These are phyloP conservation scores for Lepetodrilus schrolli DNA, from an alignment of 2,888 invertebrate species.

Conservation along the genomic window DNA sequence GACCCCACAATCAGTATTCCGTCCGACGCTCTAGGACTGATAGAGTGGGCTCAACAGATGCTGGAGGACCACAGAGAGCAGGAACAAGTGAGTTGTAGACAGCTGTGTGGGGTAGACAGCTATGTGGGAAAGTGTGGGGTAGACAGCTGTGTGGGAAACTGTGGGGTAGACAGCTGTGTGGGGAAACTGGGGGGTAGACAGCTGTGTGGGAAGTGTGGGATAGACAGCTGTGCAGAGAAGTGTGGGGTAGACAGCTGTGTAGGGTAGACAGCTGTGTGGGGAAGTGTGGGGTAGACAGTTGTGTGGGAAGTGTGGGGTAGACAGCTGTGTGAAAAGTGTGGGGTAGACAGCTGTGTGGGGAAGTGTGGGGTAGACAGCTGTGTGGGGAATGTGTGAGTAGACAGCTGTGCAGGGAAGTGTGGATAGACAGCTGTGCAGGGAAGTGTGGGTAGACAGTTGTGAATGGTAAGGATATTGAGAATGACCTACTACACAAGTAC, in stretches of 20 bases:
- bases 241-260: background rate
- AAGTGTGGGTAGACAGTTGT: background rate
- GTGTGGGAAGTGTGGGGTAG: background rate
- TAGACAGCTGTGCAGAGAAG: background rate
- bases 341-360: background rate
- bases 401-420: background rate
- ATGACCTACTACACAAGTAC: too few relatives aligned
- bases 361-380: background rate
- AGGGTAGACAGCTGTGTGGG: background rate
- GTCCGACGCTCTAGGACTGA: constrained; percentile 64
- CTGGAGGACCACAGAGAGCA: constrained; percentile 59
- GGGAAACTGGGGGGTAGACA: background rate
- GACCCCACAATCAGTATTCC: constrained; percentile 64
- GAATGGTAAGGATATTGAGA: too few relatives aligned
- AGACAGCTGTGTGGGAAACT: constrained; percentile 33
- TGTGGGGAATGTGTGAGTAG: constrained; percentile 44
- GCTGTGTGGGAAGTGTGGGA: background rate
- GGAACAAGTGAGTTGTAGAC: constrained; percentile 12
- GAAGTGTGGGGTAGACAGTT: constrained; percentile 43
- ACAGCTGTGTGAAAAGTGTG: background rate
- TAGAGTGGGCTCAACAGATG: constrained; percentile 71
- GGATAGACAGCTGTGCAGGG: background rate
- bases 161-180: constrained; percentile 36
- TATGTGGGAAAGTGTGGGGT: background rate
- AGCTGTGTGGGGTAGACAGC: background rate